Evolutionary conservation across 2,113 vertebrate species (phyloP).

Genomic region (Eptesicus fuscus): DNA sequence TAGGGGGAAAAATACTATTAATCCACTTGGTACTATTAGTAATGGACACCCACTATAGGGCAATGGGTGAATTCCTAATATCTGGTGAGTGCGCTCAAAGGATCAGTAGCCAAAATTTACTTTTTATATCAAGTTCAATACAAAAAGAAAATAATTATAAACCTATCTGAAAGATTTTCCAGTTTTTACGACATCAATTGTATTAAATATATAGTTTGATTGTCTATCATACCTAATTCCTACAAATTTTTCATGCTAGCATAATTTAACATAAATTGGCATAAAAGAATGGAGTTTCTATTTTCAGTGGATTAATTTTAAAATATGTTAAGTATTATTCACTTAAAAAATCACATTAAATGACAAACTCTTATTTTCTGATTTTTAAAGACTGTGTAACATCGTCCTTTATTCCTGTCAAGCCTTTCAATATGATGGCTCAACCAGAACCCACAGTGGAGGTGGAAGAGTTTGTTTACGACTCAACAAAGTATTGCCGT

Average conservation of each 20-base stretch:
- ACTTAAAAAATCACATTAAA: background rate
- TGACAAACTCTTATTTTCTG: slow-evolving; percentile 73
- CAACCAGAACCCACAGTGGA: slow-evolving; percentile 91
- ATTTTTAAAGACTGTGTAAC: slow-evolving; percentile 93
- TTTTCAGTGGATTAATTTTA: background rate
- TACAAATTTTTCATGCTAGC: background rate
- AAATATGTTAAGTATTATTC: slow-evolving; percentile 17
- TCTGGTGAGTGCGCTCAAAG: background rate
- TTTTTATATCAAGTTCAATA: background rate
- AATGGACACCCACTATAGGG: background rate
- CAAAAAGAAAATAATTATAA: background rate
- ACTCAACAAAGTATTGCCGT: slow-evolving; percentile 92
- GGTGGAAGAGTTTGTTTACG: slow-evolving; percentile 95
- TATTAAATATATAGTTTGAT: background rate
- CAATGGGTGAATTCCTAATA: background rate
- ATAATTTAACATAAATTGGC: background rate
- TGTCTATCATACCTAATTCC: background rate
- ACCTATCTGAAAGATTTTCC: background rate
- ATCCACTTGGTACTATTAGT: background rate
- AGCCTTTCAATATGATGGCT: slow-evolving; percentile 90
- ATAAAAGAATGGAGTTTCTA: background rate
- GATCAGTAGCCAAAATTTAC: background rate
- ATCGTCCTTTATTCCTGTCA: slow-evolving; percentile 94
- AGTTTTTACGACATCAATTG: background rate
- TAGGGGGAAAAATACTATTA: background rate